Base-by-base conservation (phyloP, 2,797 vertebrate species). In the Tolypeutes matacus region DNA sequence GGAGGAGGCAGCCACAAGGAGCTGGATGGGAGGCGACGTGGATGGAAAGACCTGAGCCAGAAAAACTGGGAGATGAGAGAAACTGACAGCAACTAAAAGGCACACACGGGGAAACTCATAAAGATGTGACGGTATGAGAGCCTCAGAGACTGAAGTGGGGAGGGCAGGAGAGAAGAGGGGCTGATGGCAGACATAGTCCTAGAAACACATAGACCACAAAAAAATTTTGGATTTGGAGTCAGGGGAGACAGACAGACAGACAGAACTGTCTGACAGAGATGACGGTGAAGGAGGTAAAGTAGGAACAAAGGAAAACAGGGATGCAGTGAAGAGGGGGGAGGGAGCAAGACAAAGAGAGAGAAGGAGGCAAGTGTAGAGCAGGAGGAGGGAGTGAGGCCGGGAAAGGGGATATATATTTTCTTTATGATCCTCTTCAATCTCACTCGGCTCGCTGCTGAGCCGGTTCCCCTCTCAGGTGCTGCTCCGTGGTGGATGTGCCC, bases 371-470 rank as follows among this genome's bases (percentile, higher is more conserved):
- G 96, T 91, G 80, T 3, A 13, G 94, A 93, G 93, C 93, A 83
- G 95, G 96, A 93, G 97, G 97, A 95, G 97, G 97, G 96, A 97
- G 97, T 36, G 69, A 95, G 95, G 97, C 96, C 84, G 72, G 93
- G 96, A 95, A 97, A 93, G 95, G 56, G 96, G 97, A 97, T 93
- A 97, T 97, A 97, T 97, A 97, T 97, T 97, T 97, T 97, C 97
- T 97, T 97, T 97, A 97, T 97, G 97, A 97, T 96, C 96, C 97
- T 97, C 97, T 97, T 97, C 97, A 97, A 97, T 97, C 97, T 97
- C 96, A 94, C 96, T 97, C 89, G 23, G 96, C 97, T 95, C 70
- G 42, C 97, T 95, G 95, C 97, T 65, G 95, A 96, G 97, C 96
- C 65, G 4, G 89, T 95, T 96, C 96, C 80, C 93, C 95, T 95